A percentile compares a stretch with the other conserved stretches of the same genome.
phyloP scores from a whole-genome alignment of 2,797 vertebrate species.

The Sorex maritimensis region DNA sequence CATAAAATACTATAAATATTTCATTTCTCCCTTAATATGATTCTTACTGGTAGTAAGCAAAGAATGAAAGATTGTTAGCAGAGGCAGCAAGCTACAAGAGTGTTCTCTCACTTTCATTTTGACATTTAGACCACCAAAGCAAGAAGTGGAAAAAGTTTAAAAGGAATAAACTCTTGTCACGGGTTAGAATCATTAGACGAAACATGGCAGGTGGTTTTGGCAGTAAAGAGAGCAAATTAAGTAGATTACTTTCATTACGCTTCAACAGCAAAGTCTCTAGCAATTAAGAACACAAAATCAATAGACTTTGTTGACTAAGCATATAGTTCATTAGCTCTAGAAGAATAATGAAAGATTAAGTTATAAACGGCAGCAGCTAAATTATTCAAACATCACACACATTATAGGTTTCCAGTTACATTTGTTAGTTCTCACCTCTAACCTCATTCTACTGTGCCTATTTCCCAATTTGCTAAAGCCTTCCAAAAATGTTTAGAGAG shows the following conservation, averaged over 20 bases:
- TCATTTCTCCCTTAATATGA: background rate
- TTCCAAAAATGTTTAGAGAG: conserved; percentile 30
- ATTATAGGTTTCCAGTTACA: conserved; percentile 4
- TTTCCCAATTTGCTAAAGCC: conserved; percentile 13
- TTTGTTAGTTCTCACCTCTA: conserved; percentile 9
- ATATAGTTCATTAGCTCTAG: background rate
- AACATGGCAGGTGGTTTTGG: background rate
- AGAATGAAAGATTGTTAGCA: background rate
- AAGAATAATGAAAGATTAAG: conserved; percentile 44
- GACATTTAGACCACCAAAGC: background rate
- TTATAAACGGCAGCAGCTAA: background rate
- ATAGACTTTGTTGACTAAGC: conserved; percentile 35
- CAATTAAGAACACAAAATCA: conserved; percentile 49
- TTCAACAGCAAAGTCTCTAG: conserved; percentile 48
- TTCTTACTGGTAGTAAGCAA: background rate
- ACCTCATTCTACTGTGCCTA: conserved; percentile 41
- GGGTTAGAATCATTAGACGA: conserved; percentile 5
- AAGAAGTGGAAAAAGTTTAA: background rate
- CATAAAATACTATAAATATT: background rate
- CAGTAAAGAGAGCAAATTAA: conserved; percentile 42
- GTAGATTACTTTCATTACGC: background rate
- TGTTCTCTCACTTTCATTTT: background rate
- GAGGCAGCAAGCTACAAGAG: background rate
- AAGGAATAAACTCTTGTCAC: background rate
- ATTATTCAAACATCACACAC: conserved; percentile 7